Conservation (phyloP, 2,888 invertebrate species). For the Leucania comma region DNA sequence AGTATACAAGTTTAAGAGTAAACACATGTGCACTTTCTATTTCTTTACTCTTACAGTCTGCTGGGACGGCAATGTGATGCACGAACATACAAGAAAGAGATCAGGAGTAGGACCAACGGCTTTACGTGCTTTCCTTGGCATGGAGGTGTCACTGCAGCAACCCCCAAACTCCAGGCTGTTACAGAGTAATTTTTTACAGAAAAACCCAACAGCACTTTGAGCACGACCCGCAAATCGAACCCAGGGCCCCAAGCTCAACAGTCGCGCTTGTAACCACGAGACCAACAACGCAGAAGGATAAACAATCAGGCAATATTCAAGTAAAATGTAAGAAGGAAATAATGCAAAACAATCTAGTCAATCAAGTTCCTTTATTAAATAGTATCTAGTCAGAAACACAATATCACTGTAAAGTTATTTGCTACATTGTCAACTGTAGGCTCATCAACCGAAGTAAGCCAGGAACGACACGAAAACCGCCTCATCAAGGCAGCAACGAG, state of each 20-base stretch:
- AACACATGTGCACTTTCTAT: too few relatives aligned
- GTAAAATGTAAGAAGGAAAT: neutral
- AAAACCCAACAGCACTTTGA: too few relatives aligned
- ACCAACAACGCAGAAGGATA: neutral
- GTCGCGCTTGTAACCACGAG: too few relatives aligned
- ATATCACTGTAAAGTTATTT: conserved; percentile 23
- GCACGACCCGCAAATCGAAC: too few relatives aligned
- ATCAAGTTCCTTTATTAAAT: conserved; percentile 24
- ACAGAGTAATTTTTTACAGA: too few relatives aligned
- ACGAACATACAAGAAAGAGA: too few relatives aligned
- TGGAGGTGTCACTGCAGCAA: too few relatives aligned
- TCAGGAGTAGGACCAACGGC: too few relatives aligned
- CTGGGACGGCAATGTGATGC: neutral
- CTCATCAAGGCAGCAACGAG: conserved; percentile 48
- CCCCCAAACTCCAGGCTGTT: too few relatives aligned
- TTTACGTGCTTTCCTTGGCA: too few relatives aligned
- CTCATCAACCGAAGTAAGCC: conserved; percentile 32
- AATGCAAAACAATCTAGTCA: neutral
- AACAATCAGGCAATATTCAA: neutral
- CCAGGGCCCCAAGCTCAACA: too few relatives aligned
- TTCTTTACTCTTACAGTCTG: neutral
- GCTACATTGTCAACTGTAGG: conserved; percentile 21
- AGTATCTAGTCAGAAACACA: conserved; percentile 30
- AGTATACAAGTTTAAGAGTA: too few relatives aligned
- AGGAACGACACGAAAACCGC: conserved; percentile 36